Evolutionary conservation across 2,888 invertebrate genomes (phyloP).

Genomic region (Dryobotodes eremita): DNA sequence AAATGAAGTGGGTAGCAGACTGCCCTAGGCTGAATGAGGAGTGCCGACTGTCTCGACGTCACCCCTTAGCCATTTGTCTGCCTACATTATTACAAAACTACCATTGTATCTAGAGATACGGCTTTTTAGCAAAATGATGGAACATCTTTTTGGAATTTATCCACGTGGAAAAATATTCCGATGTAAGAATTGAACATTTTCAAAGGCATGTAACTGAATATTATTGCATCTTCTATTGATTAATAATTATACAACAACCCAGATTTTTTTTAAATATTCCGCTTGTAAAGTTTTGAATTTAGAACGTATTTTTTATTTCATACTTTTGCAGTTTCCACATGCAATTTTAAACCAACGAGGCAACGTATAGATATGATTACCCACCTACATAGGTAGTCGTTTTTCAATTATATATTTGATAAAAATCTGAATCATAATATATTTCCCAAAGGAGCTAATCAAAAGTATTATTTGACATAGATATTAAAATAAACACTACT

Average conservation of each 20-base stretch:
- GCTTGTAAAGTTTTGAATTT: neutral
- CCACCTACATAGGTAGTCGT: neutral
- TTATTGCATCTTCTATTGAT: too few species aligned
- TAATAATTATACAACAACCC: too few species aligned
- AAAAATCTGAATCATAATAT: too few species aligned
- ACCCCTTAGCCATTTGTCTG: slow-evolving; percentile 64
- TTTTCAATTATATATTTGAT: neutral
- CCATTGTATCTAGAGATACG: slow-evolving; percentile 45
- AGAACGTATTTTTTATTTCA: neutral
- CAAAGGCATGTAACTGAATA: too few species aligned
- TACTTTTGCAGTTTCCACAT: neutral
- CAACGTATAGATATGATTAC: neutral
- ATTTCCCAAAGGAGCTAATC: neutral
- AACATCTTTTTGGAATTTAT: slow-evolving; percentile 9
- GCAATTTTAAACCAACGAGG: neutral
- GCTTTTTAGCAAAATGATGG: slow-evolving; percentile 5
- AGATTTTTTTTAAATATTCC: neutral
- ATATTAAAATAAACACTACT: neutral
- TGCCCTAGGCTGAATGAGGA: slow-evolving; percentile 67
- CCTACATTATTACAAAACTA: slow-evolving; percentile 70
- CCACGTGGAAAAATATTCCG: neutral
- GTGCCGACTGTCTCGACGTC: slow-evolving; percentile 66
- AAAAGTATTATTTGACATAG: neutral
- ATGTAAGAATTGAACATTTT: neutral
- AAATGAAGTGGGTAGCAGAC: slow-evolving; percentile 75